These are phyloP conservation scores for Falco rusticolus DNA, from an alignment of 2,797 vertebrate genomes.

Conservation along the genomic window DNA sequence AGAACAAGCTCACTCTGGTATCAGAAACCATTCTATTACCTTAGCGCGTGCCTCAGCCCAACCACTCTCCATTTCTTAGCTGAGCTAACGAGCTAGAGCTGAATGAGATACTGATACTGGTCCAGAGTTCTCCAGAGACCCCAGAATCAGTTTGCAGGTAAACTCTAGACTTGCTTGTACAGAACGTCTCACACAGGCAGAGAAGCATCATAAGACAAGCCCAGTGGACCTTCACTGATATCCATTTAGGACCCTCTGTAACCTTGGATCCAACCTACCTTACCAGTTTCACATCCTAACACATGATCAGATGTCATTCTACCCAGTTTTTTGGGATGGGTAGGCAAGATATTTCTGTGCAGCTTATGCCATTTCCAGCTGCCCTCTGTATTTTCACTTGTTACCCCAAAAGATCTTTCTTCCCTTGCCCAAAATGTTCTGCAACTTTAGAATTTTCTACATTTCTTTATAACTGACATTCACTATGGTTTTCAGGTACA, in stretches of 20 bases:
- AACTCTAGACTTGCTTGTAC: rapidly evolving
- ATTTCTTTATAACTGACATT: neutral
- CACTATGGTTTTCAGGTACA: neutral
- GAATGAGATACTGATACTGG: neutral
- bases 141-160: neutral
- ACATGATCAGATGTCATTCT: neutral
- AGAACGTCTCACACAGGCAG: neutral
- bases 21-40: neutral
- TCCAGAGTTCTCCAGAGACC: neutral
- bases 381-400: neutral
- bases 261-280: neutral
- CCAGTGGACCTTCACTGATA: neutral
- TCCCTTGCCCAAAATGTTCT: neutral
- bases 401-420: neutral
- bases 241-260: neutral
- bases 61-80: neutral
- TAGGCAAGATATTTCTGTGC: neutral
- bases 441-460: neutral
- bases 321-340: neutral
- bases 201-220: neutral
- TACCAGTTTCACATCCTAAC: neutral
- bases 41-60: neutral
- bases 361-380: neutral
- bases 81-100: neutral
- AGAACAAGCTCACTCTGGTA: neutral